These are phyloP conservation scores for Nasonovia ribisnigri DNA, from an alignment of 2,888 invertebrate species.

Conservation along the genomic window DNA sequence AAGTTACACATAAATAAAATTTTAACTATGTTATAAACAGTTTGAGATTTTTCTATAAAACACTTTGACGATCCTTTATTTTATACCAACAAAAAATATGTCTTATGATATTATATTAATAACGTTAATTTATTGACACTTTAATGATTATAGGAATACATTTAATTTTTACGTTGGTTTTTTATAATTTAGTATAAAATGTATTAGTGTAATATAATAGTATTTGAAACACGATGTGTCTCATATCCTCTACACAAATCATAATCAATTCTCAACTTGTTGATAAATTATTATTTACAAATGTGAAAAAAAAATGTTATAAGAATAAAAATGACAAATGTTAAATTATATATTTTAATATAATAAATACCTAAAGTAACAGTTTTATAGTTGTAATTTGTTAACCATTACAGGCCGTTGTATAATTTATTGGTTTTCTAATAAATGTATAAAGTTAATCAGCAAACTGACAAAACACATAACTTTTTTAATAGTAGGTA, in stretches of 20 bases:
- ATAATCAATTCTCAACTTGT: not conserved
- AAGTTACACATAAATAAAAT: not conserved
- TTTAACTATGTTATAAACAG: not conserved
- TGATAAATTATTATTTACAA: not conserved
- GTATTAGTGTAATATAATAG: not conserved
- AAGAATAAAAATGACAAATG: not conserved
- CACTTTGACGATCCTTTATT: not conserved
- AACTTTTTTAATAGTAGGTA: not conserved
- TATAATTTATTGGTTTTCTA: not conserved
- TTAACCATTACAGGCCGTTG: not conserved
- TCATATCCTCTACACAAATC: not conserved
- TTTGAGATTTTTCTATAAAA: not conserved
- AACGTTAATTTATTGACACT: no score
- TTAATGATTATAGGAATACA: not conserved
- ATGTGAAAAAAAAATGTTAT: not conserved
- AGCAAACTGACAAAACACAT: not conserved
- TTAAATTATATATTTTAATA: no score
- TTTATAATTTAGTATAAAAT: not conserved
- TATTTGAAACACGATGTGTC: no score
- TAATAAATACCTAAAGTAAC: not conserved
- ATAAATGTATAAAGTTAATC: not conserved
- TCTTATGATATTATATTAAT: not conserved
- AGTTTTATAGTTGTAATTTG: not conserved
- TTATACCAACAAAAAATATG: not conserved
- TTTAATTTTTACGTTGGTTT: not conserved